Evolutionary conservation across 2,797 vertebrate genomes (phyloP).

Genomic region (Jordanella pulchra): DNA sequence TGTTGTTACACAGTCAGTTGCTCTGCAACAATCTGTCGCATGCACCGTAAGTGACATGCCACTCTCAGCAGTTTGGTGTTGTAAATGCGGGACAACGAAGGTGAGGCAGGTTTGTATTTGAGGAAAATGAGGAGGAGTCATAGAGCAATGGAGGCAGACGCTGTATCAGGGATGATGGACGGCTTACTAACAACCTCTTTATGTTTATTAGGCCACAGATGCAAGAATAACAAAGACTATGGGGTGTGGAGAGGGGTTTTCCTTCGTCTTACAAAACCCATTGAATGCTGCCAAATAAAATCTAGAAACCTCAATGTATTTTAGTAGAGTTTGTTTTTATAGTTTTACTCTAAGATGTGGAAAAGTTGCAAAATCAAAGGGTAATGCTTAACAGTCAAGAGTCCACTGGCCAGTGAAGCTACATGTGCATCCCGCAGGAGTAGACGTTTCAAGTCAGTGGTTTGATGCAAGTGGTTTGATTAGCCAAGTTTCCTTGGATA

Average conservation of each 20-base stretch:
- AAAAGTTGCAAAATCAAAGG: background rate
- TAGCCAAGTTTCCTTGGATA: background rate
- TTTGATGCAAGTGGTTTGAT: background rate
- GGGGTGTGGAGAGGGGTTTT: conserved; percentile 8
- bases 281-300: no score
- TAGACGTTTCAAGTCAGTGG: no score
- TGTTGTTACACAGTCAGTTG: conserved; percentile 63
- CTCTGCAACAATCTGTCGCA: conserved; percentile 51
- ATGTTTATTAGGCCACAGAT: conserved; percentile 55
- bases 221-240: conserved; percentile 45
- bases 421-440: background rate
- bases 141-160: conserved; percentile 17
- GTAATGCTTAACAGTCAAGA: background rate
- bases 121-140: conserved; percentile 15
- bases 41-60: conserved; percentile 38
- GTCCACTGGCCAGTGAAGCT: background rate
- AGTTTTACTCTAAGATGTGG: background rate
- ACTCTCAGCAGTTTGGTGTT: conserved; percentile 61
- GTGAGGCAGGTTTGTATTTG: conserved; percentile 20
- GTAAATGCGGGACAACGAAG: conserved; percentile 19
- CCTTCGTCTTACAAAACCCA: background rate
- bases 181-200: conserved; percentile 59
- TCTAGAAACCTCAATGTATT: no score
- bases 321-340: background rate
- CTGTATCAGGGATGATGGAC: conserved; percentile 56